Evolutionary conservation across 2,797 vertebrate genomes (phyloP), one percentile per base, ranked within the genome.

Genomic region (Pogoniulus pusillus): DNA sequence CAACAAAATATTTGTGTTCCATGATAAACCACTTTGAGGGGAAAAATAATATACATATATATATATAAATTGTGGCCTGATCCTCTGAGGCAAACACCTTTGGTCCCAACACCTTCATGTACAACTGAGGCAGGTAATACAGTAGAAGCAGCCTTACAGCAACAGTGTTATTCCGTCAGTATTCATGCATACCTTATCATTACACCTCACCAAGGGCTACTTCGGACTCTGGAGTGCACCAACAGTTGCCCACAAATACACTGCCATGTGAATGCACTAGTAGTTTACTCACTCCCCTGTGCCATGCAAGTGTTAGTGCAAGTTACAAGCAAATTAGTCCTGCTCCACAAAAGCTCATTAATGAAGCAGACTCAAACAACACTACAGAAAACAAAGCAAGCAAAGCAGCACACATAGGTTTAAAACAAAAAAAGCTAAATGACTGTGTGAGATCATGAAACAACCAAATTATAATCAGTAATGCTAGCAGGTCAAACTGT

Each of bases 361-460:
- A 62, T 8, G 22, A 91, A 89, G 49, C 35, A 76, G 83, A 83
- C 83, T 89, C 1, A 26, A 74, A 66, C 69, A 68, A 58, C 30
- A 45, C n/a, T 57, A 92, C 34, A 80, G 55, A 78, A 92, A 86
- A 93, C 41, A 85, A 94, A 96, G 83, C 85, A 87, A 95, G 89
- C 69, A 94, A 89, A 94, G 93, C 79, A 92, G 79, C 87, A 90
- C 79, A 92, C 90, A 86, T 45, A 87, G 51, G 81, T 63, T 88
- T 72, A 14, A 39, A 39, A 11, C 20, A 45, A 75, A 87, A 91
- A 86, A 91, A 87, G 82, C 82, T 70, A 86, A 90, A 91, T 32
- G 14, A 59, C 32, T 43, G 29, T 51, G 57, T 84, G 79, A 82
- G 74, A 87, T 68, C 76, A 92, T 30, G 13, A 81, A 89, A 89